Evolutionary conservation across 2,113 vertebrate species (phyloP).

Genomic region (Abramis brama): DNA sequence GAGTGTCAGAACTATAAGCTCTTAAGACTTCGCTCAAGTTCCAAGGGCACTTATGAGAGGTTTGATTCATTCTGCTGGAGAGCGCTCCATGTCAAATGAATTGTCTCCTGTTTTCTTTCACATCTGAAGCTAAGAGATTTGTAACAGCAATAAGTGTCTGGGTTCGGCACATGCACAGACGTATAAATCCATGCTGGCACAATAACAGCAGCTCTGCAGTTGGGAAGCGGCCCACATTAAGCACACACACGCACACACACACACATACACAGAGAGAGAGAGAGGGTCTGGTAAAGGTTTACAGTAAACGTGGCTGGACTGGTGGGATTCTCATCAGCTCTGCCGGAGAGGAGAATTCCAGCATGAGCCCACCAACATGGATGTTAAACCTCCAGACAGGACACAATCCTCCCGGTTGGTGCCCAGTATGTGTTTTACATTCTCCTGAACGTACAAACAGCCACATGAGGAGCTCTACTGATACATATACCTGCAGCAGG

Average conservation of each 20-base stretch:
- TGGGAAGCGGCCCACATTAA: slow-evolving; percentile 10
- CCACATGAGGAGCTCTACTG: neutral
- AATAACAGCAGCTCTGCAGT: slow-evolving; percentile 36
- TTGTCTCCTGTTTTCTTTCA: slow-evolving; percentile 42
- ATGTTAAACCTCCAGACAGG: slow-evolving; percentile 23
- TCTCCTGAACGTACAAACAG: neutral
- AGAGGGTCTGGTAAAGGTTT: slow-evolving; percentile 30
- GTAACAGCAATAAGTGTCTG: slow-evolving; percentile 49
- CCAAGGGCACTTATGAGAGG: slow-evolving; percentile 21
- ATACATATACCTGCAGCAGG: neutral
- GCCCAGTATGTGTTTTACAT: slow-evolving; percentile 33
- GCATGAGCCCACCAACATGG: slow-evolving; percentile 33
- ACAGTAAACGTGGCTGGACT: slow-evolving; percentile 10
- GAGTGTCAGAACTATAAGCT: neutral
- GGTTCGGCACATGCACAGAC: slow-evolving; percentile 36
- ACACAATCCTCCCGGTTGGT: slow-evolving; percentile 16
- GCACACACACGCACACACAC: neutral
- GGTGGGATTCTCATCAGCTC: slow-evolving; percentile 37
- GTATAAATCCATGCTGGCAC: slow-evolving; percentile 44
- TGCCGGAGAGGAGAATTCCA: slow-evolving; percentile 35
- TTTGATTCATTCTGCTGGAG: slow-evolving; percentile 16
- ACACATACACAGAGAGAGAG: neutral
- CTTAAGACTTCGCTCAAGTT: slow-evolving; percentile 1
- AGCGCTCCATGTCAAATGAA: slow-evolving; percentile 24
- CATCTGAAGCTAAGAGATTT: slow-evolving; percentile 44